phyloP scores from a whole-genome alignment of 2,888 invertebrate genomes.

The Micropterix aruncella region DNA sequence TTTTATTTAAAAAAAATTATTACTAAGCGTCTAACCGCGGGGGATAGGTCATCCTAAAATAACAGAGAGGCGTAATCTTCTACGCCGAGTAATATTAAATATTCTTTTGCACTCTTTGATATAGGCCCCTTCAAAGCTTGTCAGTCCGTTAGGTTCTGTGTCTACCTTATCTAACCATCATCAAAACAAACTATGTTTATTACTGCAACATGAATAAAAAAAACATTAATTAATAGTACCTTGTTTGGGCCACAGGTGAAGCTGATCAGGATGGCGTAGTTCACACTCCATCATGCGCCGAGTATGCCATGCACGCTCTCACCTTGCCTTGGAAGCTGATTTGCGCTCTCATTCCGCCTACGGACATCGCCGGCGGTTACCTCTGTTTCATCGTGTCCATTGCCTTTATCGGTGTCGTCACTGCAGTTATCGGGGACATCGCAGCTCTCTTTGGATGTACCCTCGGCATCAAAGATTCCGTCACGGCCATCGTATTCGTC shows the following conservation, averaged over 20 bases:
- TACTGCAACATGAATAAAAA: too few species aligned
- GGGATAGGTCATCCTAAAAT: too few species aligned
- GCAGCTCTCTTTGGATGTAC: constrained; percentile 97
- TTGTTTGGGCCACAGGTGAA: constrained; percentile 29
- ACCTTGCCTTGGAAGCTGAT: constrained; percentile 97
- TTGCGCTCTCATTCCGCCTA: constrained; percentile 96
- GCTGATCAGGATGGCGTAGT: constrained; percentile 39
- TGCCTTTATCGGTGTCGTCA: constrained; percentile 82
- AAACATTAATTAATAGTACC: too few species aligned
- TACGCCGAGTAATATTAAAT: too few species aligned
- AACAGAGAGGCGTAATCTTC: too few species aligned
- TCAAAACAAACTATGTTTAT: too few species aligned
- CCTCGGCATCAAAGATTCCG: constrained; percentile 89
- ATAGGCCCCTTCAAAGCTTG: too few species aligned
- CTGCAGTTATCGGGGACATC: constrained; percentile 93
- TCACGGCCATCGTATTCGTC: constrained; percentile 95
- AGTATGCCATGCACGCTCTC: constrained; percentile 91
- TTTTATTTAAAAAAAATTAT: too few species aligned
- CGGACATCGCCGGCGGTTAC: constrained; percentile 83
- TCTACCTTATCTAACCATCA: too few species aligned
- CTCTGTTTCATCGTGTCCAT: constrained; percentile 90
- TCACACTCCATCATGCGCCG: constrained; percentile 70
- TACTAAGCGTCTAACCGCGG: too few species aligned
- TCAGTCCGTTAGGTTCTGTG: too few species aligned
- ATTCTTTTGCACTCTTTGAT: too few species aligned